Conservation (phyloP, 2,797 vertebrate species). For the Podarcis lilfordi region DNA sequence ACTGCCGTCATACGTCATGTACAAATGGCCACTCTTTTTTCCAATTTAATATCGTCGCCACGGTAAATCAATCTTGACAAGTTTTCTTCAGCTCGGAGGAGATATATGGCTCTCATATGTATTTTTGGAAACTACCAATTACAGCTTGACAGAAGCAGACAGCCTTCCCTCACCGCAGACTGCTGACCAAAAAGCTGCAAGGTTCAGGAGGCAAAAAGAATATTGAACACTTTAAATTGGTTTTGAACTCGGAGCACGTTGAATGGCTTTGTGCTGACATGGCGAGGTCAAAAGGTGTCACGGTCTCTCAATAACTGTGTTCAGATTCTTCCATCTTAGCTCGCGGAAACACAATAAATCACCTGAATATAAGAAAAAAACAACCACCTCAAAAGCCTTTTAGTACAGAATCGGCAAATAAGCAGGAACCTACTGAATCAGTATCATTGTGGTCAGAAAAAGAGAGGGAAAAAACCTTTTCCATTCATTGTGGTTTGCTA, state of each 20-base stretch:
- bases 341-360: not conserved
- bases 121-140: constrained; percentile 25
- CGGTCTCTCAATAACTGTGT: not conserved
- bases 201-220: constrained; percentile 17
- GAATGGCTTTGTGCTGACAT: not conserved
- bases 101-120: constrained; percentile 38
- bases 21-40: not conserved
- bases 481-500: not conserved
- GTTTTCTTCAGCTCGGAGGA: constrained; percentile 36
- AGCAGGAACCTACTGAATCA: not conserved
- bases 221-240: constrained; percentile 7
- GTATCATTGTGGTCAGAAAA: not conserved
- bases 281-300: constrained; percentile 4
- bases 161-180: rapidly evolving
- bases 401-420: not conserved
- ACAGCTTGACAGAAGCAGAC: constrained; percentile 2
- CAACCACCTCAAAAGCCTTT: not conserved
- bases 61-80: constrained; percentile 46
- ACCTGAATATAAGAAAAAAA: not conserved
- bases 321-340: not conserved
- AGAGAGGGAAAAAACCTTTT: not conserved
- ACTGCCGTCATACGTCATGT: not conserved
- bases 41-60: not conserved
- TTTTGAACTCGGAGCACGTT: constrained; percentile 16
- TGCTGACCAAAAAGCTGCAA: not conserved